Evolutionary conservation across 2,113 vertebrate species (phyloP).

Genomic region (Murina feae): DNA sequence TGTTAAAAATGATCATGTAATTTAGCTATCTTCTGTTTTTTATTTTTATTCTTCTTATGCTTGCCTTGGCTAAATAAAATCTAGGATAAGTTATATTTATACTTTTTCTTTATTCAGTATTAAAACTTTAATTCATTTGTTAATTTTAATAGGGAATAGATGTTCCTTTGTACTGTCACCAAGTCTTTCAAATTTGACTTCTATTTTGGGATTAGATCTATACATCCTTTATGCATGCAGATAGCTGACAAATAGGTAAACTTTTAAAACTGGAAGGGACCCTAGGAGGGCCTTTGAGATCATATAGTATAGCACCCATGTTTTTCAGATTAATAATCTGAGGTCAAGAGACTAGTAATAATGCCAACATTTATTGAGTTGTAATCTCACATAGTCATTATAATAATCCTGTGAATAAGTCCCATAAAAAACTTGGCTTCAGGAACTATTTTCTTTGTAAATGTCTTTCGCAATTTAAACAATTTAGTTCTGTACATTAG

Average conservation of each 20-base stretch:
- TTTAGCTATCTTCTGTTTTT: not conserved
- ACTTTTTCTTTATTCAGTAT: not conserved
- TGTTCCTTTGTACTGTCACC: not conserved
- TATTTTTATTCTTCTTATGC: not conserved
- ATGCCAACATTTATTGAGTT: not conserved
- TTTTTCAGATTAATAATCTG: not conserved
- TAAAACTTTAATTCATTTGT: not conserved
- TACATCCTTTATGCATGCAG: not conserved
- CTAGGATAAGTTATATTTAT: not conserved
- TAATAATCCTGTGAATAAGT: not conserved
- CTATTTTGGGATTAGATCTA: not conserved
- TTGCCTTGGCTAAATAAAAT: not conserved
- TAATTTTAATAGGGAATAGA: not conserved
- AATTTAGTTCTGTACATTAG: not conserved
- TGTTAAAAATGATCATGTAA: not conserved
- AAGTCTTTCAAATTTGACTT: not conserved
- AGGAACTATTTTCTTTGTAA: constrained; percentile 1
- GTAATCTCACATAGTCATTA: not conserved
- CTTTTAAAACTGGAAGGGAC: not conserved
- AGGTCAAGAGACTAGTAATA: not conserved
- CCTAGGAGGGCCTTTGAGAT: not conserved
- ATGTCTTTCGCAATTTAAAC: not conserved
- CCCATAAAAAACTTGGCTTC: not conserved
- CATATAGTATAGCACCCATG: not conserved
- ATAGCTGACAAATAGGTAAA: not conserved